Evolutionary conservation across 2,797 vertebrate genomes (phyloP).

Genomic region (Eulemur rubriventer): DNA sequence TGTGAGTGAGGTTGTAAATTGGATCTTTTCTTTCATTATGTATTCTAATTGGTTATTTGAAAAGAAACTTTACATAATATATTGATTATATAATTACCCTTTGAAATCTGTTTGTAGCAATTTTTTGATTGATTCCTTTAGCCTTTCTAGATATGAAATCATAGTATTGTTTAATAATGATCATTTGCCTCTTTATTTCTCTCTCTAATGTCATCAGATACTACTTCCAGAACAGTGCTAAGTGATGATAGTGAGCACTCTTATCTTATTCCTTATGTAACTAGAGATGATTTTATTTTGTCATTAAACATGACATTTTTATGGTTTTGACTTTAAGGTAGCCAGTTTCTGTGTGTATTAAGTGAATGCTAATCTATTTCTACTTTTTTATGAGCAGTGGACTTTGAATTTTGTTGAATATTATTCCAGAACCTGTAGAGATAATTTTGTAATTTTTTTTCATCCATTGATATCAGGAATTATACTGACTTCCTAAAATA

Average conservation of each 20-base stretch:
- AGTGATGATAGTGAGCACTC: neutral
- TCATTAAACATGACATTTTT: neutral
- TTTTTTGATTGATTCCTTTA: constrained; percentile 15
- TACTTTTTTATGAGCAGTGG: neutral
- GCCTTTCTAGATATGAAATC: neutral
- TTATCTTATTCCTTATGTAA: neutral
- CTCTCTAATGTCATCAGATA: neutral
- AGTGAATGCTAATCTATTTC: neutral
- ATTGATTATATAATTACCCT: neutral
- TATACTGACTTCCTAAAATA: constrained; percentile 27
- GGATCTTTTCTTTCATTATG: neutral
- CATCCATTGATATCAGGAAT: neutral
- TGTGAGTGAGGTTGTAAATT: neutral
- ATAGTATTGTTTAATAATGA: neutral
- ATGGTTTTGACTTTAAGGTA: neutral
- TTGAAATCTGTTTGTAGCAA: neutral
- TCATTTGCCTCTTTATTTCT: neutral
- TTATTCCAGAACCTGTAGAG: neutral
- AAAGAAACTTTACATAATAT: neutral
- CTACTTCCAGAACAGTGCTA: neutral
- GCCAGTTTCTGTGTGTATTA: neutral
- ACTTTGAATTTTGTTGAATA: neutral
- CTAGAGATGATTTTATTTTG: neutral
- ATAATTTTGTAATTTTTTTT: neutral
- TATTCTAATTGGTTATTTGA: neutral